Conservation (phyloP, 2,888 invertebrate genomes). For the Pheosia gnoma region DNA sequence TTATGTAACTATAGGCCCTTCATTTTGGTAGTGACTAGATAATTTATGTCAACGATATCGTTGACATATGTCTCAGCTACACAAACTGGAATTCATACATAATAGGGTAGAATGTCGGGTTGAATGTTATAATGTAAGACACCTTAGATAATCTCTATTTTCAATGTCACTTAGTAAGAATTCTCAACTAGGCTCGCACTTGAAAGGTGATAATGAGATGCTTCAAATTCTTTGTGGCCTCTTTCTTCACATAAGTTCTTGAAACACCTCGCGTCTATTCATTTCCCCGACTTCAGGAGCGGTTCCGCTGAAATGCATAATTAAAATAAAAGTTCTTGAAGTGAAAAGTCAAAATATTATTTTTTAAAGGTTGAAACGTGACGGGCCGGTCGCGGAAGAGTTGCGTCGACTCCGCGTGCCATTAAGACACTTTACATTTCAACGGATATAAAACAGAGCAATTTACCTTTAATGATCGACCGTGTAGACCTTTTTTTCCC, state of each 20-base stretch:
- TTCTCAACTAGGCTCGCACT: constrained; percentile 10
- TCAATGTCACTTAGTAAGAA: constrained; percentile 1
- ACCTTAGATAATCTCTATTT: not conserved
- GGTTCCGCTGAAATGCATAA: constrained; percentile 21
- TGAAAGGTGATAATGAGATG: constrained; percentile 26
- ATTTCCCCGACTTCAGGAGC: constrained; percentile 8
- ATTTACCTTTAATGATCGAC: constrained; percentile 76
- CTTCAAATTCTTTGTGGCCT: constrained; percentile 22
- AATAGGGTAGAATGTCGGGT: not conserved
- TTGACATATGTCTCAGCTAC: not conserved
- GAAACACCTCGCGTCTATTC: constrained; percentile 16
- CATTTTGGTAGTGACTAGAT: not conserved
- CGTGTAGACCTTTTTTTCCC: constrained; percentile 73
- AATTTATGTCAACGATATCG: not conserved
- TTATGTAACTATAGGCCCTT: not conserved
- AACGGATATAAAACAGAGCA: constrained; percentile 72
- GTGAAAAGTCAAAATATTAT: constrained; percentile 25
- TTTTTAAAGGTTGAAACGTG: constrained; percentile 30
- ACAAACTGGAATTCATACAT: not conserved
- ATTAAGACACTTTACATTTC: constrained; percentile 68
- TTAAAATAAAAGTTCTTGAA: constrained; percentile 43
- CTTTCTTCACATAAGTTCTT: constrained; percentile 21
- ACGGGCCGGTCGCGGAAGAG: constrained; percentile 28
- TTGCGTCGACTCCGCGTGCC: constrained; percentile 50
- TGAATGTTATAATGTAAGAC: not conserved